Percentiles rank a stretch among this genome's conserved stretches.
These are phyloP conservation scores for Gymnobelideus leadbeateri DNA, from an alignment of 2,113 vertebrate genomes.

Conservation along the genomic window DNA sequence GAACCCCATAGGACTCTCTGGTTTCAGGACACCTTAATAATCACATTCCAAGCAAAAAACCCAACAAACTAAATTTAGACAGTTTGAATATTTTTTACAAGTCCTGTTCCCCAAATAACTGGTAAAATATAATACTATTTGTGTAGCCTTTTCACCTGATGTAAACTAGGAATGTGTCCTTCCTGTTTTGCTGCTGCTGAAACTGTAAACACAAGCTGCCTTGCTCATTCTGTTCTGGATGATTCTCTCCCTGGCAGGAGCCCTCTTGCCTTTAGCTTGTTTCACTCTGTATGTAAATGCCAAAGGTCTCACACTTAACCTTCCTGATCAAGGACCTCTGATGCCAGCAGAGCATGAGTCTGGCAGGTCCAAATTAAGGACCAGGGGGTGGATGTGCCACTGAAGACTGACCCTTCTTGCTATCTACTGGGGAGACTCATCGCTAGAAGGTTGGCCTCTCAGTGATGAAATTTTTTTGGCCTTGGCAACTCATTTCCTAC, in stretches of 20 bases:
- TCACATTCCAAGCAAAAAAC: not conserved
- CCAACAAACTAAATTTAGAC: not conserved
- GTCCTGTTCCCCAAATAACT: not conserved
- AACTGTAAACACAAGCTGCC: not conserved
- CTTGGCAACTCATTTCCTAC: not conserved
- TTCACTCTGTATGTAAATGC: not conserved
- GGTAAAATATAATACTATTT: not conserved
- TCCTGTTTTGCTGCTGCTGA: not conserved
- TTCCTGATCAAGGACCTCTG: not conserved
- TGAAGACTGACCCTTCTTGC: not conserved
- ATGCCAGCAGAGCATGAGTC: no score
- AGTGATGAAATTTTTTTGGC: not conserved
- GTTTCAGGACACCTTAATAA: not conserved
- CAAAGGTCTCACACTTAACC: not conserved
- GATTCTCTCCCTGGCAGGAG: not conserved
- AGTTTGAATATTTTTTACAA: conserved; percentile 1
- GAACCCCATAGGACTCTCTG: not conserved
- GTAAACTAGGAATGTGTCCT: not conserved
- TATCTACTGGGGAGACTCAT: not conserved
- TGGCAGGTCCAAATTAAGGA: no score
- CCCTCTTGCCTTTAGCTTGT: not conserved
- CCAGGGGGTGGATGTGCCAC: not conserved
- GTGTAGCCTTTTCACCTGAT: not conserved
- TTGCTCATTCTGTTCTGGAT: not conserved
- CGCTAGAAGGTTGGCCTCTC: no score